A percentile compares a stretch with the other conserved stretches of the same genome.
Conservation (phyloP, 92 coral and sea anemone genomes). For the Galaxea fascicularis region DNA sequence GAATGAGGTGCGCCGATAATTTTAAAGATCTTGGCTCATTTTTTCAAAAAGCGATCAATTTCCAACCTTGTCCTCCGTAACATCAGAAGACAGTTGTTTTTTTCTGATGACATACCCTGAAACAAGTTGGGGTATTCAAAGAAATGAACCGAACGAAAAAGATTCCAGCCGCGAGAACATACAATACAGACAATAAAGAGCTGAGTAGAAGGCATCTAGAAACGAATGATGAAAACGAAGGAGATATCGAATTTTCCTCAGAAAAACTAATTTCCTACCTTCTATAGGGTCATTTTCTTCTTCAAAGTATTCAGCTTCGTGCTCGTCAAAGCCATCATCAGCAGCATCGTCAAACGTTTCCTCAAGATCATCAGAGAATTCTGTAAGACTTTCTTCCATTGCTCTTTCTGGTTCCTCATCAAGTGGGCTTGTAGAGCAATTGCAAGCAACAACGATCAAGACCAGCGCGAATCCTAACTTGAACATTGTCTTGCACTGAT, state of each 20-base stretch:
- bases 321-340: background rate
- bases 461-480: background rate
- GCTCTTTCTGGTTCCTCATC: background rate
- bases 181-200: background rate
- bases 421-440: background rate
- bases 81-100: too few species aligned
- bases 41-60: too few species aligned
- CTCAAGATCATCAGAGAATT: background rate
- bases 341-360: background rate
- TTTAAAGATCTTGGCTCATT: too few species aligned
- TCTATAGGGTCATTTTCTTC: background rate
- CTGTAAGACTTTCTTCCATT: background rate
- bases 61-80: too few species aligned
- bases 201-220: background rate
- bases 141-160: too few species aligned
- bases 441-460: too few species aligned
- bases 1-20: too few species aligned
- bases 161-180: too few species aligned
- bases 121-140: too few species aligned
- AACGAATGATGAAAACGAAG: background rate
- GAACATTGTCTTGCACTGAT: background rate
- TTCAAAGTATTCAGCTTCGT: background rate
- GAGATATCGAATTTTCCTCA: background rate
- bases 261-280: background rate
- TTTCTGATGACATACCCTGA: too few species aligned